These are phyloP conservation scores for Alloplasta piceator DNA, from an alignment of 2,888 invertebrate species.

Conservation along the genomic window DNA sequence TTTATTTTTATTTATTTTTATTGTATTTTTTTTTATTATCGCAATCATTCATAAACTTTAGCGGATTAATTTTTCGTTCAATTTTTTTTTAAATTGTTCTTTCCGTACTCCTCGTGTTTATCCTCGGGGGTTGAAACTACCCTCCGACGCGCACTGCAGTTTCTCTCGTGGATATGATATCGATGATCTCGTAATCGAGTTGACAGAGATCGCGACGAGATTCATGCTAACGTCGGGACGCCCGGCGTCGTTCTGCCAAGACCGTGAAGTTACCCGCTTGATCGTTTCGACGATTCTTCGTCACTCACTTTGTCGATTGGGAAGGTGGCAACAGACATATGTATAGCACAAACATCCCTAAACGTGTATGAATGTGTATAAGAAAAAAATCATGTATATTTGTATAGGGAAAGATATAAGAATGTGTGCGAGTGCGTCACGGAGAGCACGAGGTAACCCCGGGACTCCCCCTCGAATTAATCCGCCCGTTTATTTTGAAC, in stretches of 20 bases:
- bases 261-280: constrained; percentile 42
- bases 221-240: constrained; percentile 73
- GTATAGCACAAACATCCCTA: not conserved
- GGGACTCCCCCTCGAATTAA: constrained; percentile 78
- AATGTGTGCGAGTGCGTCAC: not conserved
- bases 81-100: not conserved
- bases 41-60: not conserved
- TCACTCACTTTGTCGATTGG: constrained; percentile 50
- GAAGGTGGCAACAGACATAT: constrained; percentile 32
- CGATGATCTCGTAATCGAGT: constrained; percentile 48
- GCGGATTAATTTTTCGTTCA: not conserved
- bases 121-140: constrained; percentile 8
- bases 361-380: not conserved
- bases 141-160: constrained; percentile 48
- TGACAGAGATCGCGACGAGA: constrained; percentile 49
- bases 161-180: constrained; percentile 25
- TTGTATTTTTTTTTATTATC: not conserved
- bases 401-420: not conserved
- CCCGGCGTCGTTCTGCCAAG: constrained; percentile 73
- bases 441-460: constrained; percentile 60
- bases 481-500: constrained; percentile 82
- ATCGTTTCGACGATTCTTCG: constrained; percentile 61
- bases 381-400: not conserved
- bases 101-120: not conserved
- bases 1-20: not conserved